Evolutionary conservation across 2,888 invertebrate genomes (phyloP), one percentile per base, ranked within the genome.

Genomic region (Leptopterna dolabrata): DNA sequence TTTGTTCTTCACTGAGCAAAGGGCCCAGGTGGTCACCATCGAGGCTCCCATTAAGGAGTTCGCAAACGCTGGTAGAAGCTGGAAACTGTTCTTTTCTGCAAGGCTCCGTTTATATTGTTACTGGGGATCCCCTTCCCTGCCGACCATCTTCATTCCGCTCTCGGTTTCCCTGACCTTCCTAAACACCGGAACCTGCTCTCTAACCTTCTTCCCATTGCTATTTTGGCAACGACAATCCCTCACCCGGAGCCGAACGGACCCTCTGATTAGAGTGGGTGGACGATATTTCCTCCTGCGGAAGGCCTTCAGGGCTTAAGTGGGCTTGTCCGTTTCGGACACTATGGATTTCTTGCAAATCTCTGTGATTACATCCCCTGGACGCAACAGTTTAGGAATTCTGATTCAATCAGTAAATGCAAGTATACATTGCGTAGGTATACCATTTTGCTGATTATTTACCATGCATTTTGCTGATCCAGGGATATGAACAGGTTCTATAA

Each of bases 231-330:
- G 73, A 36, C 19, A 73, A 73, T 36, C 36, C 73, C 36, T 73
- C 73, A 63, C 63, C 63, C 19, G 47, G 63, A 73, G 36, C 73
- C 73, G 36, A 36, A 36, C 73, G 73, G 73, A n/a, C 16, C 73
- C 73, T 36, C 36, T 73, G 73, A 73, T 73, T 73, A 73, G 30
- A 29, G 73, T 16, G 27, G 36, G 27, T 71, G 73, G 73, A 73
- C 73, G 36, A 73, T 73, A 73, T 73, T 73, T 73, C 73, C 73
- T 73, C 16, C 36, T 14, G 71, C n/a, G 63, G 63, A 27, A n/a
- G 24, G 13, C 63, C 63, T 24, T 63, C 63, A 27, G 24, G 63
- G 63, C 63, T 63, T 24, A 63, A 63, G 63, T 24, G 24, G 63
- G 24, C 63, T 63, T 24, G 24, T 9, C n/a, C 19, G 24, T 63